Evolutionary conservation across 2,113 vertebrate species (phyloP), one percentile per base, ranked within the genome.

Genomic region (Poecilia latipinna): DNA sequence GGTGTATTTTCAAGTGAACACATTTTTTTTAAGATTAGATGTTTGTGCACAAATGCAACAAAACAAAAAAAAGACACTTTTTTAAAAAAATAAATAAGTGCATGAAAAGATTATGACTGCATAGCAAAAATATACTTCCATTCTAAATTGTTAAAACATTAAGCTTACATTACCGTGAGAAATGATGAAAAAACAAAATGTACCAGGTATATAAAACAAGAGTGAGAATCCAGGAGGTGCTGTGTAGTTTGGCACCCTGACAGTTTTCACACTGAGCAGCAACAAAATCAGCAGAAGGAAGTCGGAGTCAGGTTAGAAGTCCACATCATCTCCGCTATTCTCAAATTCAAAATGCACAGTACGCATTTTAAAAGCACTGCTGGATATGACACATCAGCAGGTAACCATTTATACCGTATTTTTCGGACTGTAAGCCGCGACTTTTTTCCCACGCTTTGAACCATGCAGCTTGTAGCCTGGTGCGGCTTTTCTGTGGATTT

Each of bases 261-360:
- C 54, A 28, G 26, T 3, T 65, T 67, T 57, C 7, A 12, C 77
- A 72, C 64, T 7, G 5, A 69, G 65, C 35, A 77, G 19, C 4
- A 37, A 69, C 1, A 44, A 22, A 75, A 70, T 65, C 74, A 77
- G 26, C 32, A 65, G 15, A 77, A 10, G 0, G n/a, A 64, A 5
- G 15, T 22, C 26, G 13, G 68, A 68, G 70, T 65, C 67, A 80
- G 66, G 68, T 68, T n/a, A 69, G 32, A 75, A 29, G 4, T 67
- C 19, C 78, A 82, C 80, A 86, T 78, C 22, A 35, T 13, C 39
- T 66, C 24, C 64, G 26, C 35, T 26, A 33, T 13, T 0, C 19
- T 35, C 4, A 35, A 39, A 39, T n/a, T 39, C 33, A 66, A 33
- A 66, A 24, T 37, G 63, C 32, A 65, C 17, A 24, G 22, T 8